Base-by-base conservation (phyloP, 2,888 invertebrate species). In the Hypena proboscidalis region DNA sequence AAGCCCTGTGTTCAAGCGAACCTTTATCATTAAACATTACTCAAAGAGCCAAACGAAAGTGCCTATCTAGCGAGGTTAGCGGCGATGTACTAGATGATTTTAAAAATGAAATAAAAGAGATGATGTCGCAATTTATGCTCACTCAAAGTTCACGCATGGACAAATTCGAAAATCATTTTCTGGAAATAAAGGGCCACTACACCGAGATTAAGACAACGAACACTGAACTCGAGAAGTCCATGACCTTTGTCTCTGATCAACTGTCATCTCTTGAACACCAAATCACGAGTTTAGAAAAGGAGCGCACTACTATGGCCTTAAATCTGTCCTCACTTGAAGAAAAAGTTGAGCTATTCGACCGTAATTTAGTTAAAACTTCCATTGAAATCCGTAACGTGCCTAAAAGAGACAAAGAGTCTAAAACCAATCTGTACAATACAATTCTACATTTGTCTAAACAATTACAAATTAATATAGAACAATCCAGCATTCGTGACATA, bases 301-400 rank as follows among this genome's bases (percentile, higher is more conserved):
- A 36, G 7, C 20, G 36, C 6, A 13, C 4, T 3, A n/a, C 17
- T 3, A 27, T 27, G 27, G 4, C 36, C 5, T 20, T 9, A 11
- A n/a, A 36, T 13, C 4, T 36, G n/a, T 19, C 36, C 1, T n/a
- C 20, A 4, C 14, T 36, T 3, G 26, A 27, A 20, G 27, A 20
- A 7, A 27, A 26, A 13, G 11, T 26, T 10, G 27, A 36, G 7
- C 4, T 7, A 6, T 1, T 36, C 4, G 36, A 36, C 5, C 17
- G 19, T 3, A 11, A 17, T 7, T 2, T 4, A 5, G 19, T 17
- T 4, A 36, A 36, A 19, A 36, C 27, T 4, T 19, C 8, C 9
- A 17, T 36, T 8, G 36, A 36, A 19, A 10, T 36, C 4, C 26
- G 36, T 10, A 27, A 36, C n/a, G 36, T 36, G 6, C 36, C 36